A percentile compares a stretch with the other conserved stretches of the same genome.
Conservation (phyloP, 2,113 vertebrate genomes). For the Hystrix brachyura region DNA sequence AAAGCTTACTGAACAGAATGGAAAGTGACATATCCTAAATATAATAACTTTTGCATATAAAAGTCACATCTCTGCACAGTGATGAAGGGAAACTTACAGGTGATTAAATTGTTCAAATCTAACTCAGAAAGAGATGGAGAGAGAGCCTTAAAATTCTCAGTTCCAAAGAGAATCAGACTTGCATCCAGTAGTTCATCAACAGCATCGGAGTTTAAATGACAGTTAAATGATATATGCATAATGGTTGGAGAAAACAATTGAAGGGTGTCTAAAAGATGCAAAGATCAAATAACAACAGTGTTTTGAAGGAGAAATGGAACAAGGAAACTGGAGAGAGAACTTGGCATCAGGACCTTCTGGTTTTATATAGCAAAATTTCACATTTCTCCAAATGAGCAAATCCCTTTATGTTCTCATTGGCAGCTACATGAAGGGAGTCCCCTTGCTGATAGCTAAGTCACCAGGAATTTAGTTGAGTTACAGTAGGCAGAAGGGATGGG, state of each 20-base stretch:
- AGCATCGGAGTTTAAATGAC: neutral
- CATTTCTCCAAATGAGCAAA: neutral
- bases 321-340: neutral
- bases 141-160: neutral
- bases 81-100: neutral
- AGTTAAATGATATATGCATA: neutral
- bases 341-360: neutral
- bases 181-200: neutral
- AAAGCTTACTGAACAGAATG: neutral
- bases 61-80: neutral
- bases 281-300: neutral
- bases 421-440: neutral
- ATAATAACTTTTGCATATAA: neutral
- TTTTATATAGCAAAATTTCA: neutral
- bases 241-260: neutral
- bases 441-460: neutral
- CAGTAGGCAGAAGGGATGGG: neutral
- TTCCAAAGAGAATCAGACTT: neutral
- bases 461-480: neutral
- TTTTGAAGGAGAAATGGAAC: neutral
- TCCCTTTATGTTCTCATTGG: neutral
- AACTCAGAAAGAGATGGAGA: neutral
- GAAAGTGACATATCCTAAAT: neutral
- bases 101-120: neutral
- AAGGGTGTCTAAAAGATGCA: neutral